A percentile compares a stretch with the other conserved stretches of the same genome.
phyloP scores from a whole-genome alignment of 2,797 vertebrate species.

The Pelochelys cantorii region DNA sequence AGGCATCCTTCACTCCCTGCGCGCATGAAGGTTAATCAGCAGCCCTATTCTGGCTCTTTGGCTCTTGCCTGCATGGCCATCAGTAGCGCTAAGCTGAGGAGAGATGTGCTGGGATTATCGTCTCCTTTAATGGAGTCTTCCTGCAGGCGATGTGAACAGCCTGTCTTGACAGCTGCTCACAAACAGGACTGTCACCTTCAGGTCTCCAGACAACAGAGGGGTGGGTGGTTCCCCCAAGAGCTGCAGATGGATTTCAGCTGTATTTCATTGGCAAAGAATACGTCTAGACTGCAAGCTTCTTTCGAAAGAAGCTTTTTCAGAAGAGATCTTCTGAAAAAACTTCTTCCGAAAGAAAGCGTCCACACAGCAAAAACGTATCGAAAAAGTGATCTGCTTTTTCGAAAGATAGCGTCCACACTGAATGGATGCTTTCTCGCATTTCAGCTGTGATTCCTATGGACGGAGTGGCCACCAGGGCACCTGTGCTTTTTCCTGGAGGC shows the following conservation, averaged over 20 bases:
- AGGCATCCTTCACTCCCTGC: accelerated
- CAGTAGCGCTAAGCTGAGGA: background rate
- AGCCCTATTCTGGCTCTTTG: background rate
- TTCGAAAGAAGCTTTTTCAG: no score
- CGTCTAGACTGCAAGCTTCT: no score
- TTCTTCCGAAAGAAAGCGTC: no score
- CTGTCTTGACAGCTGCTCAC: background rate
- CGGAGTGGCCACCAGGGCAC: no score
- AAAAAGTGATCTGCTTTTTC: no score
- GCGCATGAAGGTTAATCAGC: accelerated
- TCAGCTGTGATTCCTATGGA: no score
- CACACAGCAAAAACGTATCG: no score
- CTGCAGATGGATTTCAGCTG: background rate
- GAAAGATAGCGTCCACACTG: no score
- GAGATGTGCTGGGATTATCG: background rate
- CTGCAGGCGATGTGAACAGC: background rate
- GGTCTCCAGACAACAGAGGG: background rate
- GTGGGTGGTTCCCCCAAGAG: background rate
- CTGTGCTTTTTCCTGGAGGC: no score
- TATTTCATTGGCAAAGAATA: accelerated
- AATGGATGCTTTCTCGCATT: no score
- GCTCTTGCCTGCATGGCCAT: accelerated
- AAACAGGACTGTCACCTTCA: background rate
- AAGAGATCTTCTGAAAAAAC: no score
- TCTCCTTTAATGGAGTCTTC: accelerated